A percentile compares a stretch with the other conserved stretches of the same genome.
Conservation (phyloP, 2,113 vertebrate species). For the Balaeniceps rex region DNA sequence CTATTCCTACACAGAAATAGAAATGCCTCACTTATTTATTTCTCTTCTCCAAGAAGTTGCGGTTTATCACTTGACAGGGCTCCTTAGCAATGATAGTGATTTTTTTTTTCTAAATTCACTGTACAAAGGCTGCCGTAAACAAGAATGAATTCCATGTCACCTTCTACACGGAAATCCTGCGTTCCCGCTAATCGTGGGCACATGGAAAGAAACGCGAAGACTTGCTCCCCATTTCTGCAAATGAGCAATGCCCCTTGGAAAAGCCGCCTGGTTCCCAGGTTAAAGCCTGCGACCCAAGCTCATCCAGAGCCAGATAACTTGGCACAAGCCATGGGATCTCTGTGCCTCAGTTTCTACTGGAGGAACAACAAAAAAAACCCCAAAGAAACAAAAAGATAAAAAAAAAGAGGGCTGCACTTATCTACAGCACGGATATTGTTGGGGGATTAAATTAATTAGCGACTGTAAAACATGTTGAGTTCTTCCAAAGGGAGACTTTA, state of each 20-base stretch:
- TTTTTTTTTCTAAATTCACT: background rate
- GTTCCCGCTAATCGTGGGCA: background rate
- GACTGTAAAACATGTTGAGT: conserved; percentile 19
- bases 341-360: background rate
- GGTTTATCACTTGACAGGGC: background rate
- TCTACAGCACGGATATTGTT: background rate
- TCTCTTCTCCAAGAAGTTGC: background rate
- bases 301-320: background rate
- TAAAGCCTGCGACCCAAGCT: background rate
- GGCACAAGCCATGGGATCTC: background rate
- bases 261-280: background rate
- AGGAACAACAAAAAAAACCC: background rate
- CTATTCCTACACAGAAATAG: conserved; percentile 21
- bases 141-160: background rate
- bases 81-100: background rate
- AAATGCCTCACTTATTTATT: conserved; percentile 31
- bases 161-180: background rate
- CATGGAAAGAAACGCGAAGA: background rate
- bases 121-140: background rate
- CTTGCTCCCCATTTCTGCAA: background rate
- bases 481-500: conserved; percentile 42
- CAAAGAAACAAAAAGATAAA: background rate
- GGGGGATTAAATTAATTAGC: background rate
- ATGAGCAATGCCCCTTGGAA: background rate
- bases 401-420: background rate